Evolutionary conservation across 2,113 vertebrate species (phyloP).

Genomic region (Strix aluco): DNA sequence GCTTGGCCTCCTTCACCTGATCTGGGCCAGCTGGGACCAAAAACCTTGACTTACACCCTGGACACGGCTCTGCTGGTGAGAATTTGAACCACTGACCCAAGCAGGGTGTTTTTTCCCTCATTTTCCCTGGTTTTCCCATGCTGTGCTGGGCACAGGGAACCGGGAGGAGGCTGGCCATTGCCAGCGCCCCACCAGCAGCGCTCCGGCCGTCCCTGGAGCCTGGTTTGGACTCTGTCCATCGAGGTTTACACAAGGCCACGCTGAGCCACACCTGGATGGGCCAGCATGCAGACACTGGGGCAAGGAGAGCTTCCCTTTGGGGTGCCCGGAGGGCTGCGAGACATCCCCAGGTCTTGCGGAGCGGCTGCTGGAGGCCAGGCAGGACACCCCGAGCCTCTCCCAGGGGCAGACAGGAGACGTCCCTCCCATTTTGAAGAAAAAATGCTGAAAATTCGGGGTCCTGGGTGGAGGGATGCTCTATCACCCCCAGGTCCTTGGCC

Average conservation of each 20-base stretch:
- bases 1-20: background rate
- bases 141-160: background rate
- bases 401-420: too few species aligned
- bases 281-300: background rate
- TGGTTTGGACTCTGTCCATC: background rate
- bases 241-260: background rate
- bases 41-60: background rate
- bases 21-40: too few species aligned
- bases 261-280: too few species aligned
- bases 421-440: too few species aligned
- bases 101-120: background rate
- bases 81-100: fast-evolving
- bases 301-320: background rate
- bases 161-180: fast-evolving
- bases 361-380: background rate
- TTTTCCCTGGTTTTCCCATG: background rate
- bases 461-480: too few species aligned
- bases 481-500: background rate
- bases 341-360: background rate
- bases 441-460: background rate
- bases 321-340: background rate
- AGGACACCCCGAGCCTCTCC: background rate
- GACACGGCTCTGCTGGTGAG: background rate
- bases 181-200: too few species aligned
- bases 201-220: fast-evolving